Percentiles rank a stretch among this genome's conserved stretches.
Evolutionary conservation across 1,140 invertebrate species (phyloP).

Genomic region (Drosophila kanapiae): DNA sequence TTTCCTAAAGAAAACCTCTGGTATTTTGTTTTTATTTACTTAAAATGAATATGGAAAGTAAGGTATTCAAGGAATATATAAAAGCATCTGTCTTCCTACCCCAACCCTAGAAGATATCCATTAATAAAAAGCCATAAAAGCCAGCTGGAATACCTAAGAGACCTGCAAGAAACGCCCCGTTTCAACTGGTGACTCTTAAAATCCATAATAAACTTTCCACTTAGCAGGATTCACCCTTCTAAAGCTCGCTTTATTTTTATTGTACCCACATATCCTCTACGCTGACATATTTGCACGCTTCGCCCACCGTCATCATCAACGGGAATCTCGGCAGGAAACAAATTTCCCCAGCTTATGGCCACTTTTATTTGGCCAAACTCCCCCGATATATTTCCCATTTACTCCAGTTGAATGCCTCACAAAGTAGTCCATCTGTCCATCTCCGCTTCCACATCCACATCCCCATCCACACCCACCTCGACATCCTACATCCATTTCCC

Average conservation of each 20-base stretch:
- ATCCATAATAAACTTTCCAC: conserved; percentile 4
- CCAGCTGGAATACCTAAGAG: neutral
- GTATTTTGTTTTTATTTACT: neutral
- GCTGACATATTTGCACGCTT: conserved; percentile 14
- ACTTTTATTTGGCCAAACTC: conserved; percentile 45
- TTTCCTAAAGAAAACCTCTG: neutral
- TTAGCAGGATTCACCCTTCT: conserved; percentile 2
- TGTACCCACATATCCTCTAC: neutral
- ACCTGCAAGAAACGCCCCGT: neutral
- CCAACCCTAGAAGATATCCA: neutral
- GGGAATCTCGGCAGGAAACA: conserved; percentile 38
- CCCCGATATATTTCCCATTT: conserved; percentile 43
- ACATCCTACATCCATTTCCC: conserved; percentile 8
- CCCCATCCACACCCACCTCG: neutral
- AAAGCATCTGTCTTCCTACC: neutral
- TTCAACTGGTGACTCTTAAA: conserved; percentile 1
- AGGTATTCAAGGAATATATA: too few relatives aligned
- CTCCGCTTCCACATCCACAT: conserved; percentile 1
- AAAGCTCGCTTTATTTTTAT: conserved; percentile 4
- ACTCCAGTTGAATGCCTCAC: conserved; percentile 49
- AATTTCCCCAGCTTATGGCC: conserved; percentile 37
- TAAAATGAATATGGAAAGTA: neutral
- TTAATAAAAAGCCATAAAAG: neutral
- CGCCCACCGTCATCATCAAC: neutral
- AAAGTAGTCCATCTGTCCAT: conserved; percentile 57